These are phyloP conservation scores for Liparis tanakae DNA, from an alignment of 2,797 vertebrate genomes.

Conservation along the genomic window DNA sequence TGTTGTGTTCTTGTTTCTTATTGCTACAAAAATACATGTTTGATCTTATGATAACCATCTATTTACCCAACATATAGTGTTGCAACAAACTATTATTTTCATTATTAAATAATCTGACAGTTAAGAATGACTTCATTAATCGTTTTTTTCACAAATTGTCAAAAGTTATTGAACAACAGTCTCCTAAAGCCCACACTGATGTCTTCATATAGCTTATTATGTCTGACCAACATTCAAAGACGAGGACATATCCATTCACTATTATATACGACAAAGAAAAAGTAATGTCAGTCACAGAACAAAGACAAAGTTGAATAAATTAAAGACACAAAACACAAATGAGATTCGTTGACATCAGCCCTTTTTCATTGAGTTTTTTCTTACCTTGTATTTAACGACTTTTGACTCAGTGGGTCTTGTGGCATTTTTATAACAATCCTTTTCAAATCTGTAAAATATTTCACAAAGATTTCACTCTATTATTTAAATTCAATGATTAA, in stretches of 20 bases:
- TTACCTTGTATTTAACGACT: slow-evolving; percentile 1
- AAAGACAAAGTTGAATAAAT: background rate
- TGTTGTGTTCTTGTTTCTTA: background rate
- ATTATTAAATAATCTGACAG: background rate
- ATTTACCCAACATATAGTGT: background rate
- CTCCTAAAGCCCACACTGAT: background rate
- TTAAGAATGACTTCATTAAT: background rate
- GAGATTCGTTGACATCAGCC: background rate
- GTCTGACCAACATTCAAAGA: background rate
- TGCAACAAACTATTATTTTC: background rate
- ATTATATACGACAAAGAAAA: background rate
- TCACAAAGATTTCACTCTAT: too few species aligned
- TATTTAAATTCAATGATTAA: background rate
- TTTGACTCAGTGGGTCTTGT: background rate
- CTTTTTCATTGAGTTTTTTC: background rate
- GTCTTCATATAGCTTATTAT: background rate
- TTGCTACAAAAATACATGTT: background rate
- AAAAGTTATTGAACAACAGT: background rate
- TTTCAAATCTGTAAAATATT: background rate
- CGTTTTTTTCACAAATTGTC: background rate
- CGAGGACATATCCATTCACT: background rate
- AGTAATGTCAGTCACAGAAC: background rate
- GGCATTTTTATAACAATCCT: slow-evolving; percentile 2
- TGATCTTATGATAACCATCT: background rate
- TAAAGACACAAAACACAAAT: too few species aligned